phyloP scores from a whole-genome alignment of 2,113 vertebrate species.

The Montifringilla adamsi region DNA sequence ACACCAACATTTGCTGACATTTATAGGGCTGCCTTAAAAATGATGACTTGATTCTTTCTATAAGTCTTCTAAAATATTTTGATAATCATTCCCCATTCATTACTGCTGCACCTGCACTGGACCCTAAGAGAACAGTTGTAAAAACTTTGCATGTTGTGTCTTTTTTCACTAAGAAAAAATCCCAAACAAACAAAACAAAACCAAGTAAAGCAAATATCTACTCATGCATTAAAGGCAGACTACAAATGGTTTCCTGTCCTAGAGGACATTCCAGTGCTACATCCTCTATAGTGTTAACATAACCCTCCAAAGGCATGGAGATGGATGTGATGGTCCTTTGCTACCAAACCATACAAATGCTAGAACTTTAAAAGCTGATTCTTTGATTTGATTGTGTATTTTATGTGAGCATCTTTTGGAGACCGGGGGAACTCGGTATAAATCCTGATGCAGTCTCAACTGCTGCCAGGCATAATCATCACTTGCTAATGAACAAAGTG shows the following conservation, averaged over 20 bases:
- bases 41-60: neutral
- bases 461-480: neutral
- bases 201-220: neutral
- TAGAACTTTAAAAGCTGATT: neutral
- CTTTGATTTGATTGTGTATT: neutral
- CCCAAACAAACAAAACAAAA: too few species aligned
- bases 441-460: neutral
- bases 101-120: neutral
- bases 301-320: neutral
- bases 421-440: neutral
- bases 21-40: neutral
- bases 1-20: neutral
- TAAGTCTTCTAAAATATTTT: neutral
- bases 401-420: neutral
- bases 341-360: neutral
- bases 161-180: neutral
- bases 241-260: neutral
- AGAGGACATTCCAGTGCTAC: neutral
- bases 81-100: neutral
- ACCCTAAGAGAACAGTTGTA: neutral
- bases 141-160: neutral
- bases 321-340: fast-evolving
- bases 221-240: neutral
- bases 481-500: neutral
- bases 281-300: neutral